Base-by-base conservation (phyloP, 2,888 invertebrate species). In the Nezara viridula region DNA sequence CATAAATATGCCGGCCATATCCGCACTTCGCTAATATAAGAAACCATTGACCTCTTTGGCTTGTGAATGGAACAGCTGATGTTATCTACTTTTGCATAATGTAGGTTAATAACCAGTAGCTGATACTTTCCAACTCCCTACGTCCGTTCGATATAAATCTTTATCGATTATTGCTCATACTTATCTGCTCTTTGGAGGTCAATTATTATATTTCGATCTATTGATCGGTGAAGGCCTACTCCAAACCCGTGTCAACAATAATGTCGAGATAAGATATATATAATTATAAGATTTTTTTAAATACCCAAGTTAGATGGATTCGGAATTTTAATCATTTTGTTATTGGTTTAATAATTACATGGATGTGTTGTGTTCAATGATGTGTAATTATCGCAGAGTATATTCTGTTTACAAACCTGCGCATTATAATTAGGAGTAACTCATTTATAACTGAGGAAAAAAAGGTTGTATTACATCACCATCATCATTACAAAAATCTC, bases 71-170 rank as follows among this genome's bases (percentile, higher is more conserved):
- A 81, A 81, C 44, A 81, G 44, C 81, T 47, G 81, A 81, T 81
- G 44, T 47, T 81, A 81, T 81, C 81, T 44, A 47, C 37, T 44
- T 81, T 81, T 81, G 81, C 81, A 81, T 81, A 81, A 81, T 81
- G 40, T 81, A 81, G 81, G 81, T 81, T 81, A 86, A 86, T 86
- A 86, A 86, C 49, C 52, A 86, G 49, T n/a, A 88, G 88, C 89
- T 3, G 50, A 50, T 85, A 89, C 85, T 89, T 89, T 60, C 85
- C 89, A 81, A 81, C 85, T 60, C 47, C 37, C 85, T 19, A 12
- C 49, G n/a, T 81, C 55, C 60, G 60, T 37, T 81, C 89, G 89
- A 89, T 86, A 49, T 55, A 50, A 40, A 50, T 86, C 86, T 86
- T 73, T 89, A 55, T 89, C 52, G 81, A 89, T 81, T 81, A 81